phyloP scores from a whole-genome alignment of 2,797 vertebrate species.

The Echeneis naucrates region DNA sequence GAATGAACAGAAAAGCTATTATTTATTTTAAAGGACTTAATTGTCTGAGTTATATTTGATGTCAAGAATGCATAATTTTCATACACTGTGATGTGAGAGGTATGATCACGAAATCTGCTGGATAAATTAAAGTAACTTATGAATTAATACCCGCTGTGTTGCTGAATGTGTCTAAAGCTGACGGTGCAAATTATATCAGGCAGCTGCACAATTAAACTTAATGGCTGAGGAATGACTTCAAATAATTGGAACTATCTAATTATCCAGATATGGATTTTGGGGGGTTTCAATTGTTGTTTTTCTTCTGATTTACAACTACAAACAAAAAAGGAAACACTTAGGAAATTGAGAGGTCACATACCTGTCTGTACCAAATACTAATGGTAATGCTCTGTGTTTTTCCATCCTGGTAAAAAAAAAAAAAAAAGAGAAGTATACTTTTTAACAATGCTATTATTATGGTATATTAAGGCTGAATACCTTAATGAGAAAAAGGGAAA shows the following conservation, averaged over 20 bases:
- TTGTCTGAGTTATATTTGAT: not conserved
- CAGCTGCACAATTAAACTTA: not conserved
- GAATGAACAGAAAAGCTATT: not conserved
- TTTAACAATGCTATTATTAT: not conserved
- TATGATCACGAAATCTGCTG: not conserved
- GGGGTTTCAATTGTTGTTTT: not conserved
- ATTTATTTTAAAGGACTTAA: not conserved
- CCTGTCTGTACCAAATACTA: constrained; percentile 90
- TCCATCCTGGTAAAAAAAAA: constrained; percentile 80
- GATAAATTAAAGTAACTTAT: not conserved
- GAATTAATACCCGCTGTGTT: not conserved
- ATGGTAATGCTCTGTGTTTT: constrained; percentile 90
- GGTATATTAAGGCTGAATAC: not conserved
- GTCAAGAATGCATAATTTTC: not conserved
- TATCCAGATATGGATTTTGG: not conserved
- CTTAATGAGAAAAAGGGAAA: not conserved
- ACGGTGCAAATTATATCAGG: not conserved
- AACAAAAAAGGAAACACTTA: not conserved
- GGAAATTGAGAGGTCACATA: constrained; percentile 49
- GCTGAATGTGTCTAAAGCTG: not conserved
- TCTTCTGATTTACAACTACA: not conserved
- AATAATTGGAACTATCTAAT: not conserved
- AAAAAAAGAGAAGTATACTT: constrained; percentile 6
- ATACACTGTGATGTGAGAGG: not conserved
- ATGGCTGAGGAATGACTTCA: not conserved